Evolutionary conservation across 2,113 vertebrate genomes (phyloP), one percentile per base, ranked within the genome.

Genomic region (Tringa solitaria): DNA sequence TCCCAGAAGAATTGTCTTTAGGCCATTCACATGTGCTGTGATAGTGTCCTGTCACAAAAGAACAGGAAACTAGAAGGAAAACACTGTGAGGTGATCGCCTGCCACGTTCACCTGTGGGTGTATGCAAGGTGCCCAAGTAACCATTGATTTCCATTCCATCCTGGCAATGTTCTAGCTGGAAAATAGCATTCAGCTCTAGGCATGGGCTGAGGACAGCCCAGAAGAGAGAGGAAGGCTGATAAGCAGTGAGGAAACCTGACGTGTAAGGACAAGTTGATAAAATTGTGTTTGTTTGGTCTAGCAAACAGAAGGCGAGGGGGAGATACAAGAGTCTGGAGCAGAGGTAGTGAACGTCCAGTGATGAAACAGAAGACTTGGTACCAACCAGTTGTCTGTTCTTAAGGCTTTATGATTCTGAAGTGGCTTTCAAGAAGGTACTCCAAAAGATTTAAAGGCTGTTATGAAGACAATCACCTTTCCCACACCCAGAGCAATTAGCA

Each of bases 221-320:
- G 76, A 46, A 27, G 53, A 57, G 61, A 60, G 41, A 82, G 56
- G 46, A 81, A 87, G 54, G 69, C 32, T 84, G 80, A 87, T 77
- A 89, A 84, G 70, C 65, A 45, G 28, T 57, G 57, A 89, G 81
- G 46, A 96, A 70, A 93, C 60, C 53, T 73, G 57, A 48, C 7
- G 1, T 20, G 45, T 79, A 72, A 28, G 74, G 61, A 79, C 65
- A 82, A 76, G 65, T 61, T 91, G 84, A 94, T 96, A 91, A 95
- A 91, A 51, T 0, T 28, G 51, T 73, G 63, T 76, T 30, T 84
- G 84, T 77, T 93, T 91, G 65, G 78, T 79, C 78, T 79, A 43
- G 81, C 77, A 89, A 93, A 81, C 28, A 89, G 51, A 23, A 75
- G 84, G 9, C 2, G 6, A 93, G 89, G 74, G 39, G 51, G 53